These are phyloP conservation scores for Apomyelois bistriatella DNA, from an alignment of 2,888 invertebrate species.

Conservation along the genomic window DNA sequence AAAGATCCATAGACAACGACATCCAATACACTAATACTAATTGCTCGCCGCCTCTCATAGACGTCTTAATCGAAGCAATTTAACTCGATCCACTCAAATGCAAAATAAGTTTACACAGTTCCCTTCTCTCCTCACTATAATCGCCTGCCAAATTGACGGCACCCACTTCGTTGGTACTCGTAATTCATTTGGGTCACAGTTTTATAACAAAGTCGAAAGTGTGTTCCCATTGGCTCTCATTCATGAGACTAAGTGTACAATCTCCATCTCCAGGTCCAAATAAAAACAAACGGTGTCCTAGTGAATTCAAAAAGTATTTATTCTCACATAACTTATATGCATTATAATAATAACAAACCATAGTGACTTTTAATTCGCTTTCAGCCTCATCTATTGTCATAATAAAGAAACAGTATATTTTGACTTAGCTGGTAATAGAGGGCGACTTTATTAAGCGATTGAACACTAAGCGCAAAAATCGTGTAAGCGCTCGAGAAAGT, in stretches of 20 bases:
- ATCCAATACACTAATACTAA: conserved; percentile 19
- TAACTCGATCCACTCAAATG: conserved; percentile 43
- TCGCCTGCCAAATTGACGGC: conserved; percentile 15
- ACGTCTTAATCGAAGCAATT: conserved; percentile 46
- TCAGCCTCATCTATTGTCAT: too few relatives aligned
- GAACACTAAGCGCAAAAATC: too few relatives aligned
- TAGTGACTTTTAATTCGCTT: too few relatives aligned
- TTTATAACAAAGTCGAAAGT: neutral
- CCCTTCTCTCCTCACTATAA: conserved; percentile 28
- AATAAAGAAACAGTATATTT: too few relatives aligned
- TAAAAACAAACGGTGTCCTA: too few relatives aligned
- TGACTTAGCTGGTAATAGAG: too few relatives aligned
- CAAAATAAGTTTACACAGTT: conserved; percentile 43
- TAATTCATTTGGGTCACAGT: conserved; percentile 10
- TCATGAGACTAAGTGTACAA: neutral
- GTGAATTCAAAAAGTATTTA: too few relatives aligned
- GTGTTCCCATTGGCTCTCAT: neutral
- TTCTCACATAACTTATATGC: too few relatives aligned
- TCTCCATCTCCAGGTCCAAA: too few relatives aligned
- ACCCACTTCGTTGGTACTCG: conserved; percentile 4
- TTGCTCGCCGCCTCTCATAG: conserved; percentile 6
- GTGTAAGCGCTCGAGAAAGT: too few relatives aligned
- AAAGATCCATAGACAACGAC: neutral
- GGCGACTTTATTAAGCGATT: too few relatives aligned
- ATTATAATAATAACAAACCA: too few relatives aligned